Conservation (phyloP, 2,113 vertebrate species). For the Pluvialis apricaria region DNA sequence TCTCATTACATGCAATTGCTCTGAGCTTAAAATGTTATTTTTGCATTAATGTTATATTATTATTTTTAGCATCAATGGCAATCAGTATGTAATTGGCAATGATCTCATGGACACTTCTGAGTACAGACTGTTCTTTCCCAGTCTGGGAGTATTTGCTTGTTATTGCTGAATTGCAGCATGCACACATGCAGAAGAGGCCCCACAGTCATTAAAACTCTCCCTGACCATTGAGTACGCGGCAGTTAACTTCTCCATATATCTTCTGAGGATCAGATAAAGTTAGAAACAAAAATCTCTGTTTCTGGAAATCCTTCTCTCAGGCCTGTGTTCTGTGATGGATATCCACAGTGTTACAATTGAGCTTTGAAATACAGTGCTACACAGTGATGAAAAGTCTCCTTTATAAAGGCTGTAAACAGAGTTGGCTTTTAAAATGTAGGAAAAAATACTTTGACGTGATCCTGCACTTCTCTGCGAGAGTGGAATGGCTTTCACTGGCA, state of each 20-base stretch:
- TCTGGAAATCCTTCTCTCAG: background rate
- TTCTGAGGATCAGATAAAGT: background rate
- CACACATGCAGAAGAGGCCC: background rate
- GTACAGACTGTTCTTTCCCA: slow-evolving; percentile 33
- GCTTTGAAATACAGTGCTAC: background rate
- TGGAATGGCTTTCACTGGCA: background rate
- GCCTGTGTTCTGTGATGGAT: background rate
- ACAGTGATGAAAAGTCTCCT: background rate
- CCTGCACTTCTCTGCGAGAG: background rate
- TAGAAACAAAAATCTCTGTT: background rate
- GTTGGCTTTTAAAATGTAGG: background rate
- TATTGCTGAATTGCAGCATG: background rate
- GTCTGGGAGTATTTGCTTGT: background rate
- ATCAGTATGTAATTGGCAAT: background rate
- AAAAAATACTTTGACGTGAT: background rate
- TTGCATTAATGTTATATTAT: background rate
- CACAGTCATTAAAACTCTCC: background rate
- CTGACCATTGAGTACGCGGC: background rate
- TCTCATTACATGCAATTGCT: background rate
- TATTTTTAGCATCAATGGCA: slow-evolving; percentile 30
- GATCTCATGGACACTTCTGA: background rate
- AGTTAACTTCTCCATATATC: background rate
- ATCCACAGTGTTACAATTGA: background rate
- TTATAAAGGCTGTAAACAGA: background rate
- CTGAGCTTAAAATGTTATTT: background rate